A percentile compares a stretch with the other conserved stretches of the same genome.
Evolutionary conservation across 2,113 vertebrate species (phyloP).

Genomic region (Suricata suricatta): DNA sequence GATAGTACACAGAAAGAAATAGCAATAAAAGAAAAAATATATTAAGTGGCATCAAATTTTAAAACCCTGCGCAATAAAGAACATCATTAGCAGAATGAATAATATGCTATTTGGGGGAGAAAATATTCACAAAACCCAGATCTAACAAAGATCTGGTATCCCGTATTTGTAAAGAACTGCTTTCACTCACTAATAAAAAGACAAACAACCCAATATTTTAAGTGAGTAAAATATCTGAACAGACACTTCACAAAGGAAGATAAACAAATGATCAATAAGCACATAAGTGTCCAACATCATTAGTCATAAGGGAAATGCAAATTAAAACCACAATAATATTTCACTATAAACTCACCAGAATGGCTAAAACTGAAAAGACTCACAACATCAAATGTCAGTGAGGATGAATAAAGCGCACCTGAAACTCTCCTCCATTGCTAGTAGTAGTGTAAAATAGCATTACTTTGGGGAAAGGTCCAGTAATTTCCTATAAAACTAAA

Average conservation of each 20-base stretch:
- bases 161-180: not conserved
- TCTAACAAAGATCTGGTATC: not conserved
- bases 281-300: not conserved
- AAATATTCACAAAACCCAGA: not conserved
- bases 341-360: not conserved
- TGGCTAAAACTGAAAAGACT: not conserved
- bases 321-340: not conserved
- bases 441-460: not conserved
- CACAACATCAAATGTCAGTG: not conserved
- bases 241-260: not conserved
- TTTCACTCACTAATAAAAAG: not conserved
- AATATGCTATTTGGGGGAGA: not conserved
- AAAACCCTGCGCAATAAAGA: not conserved
- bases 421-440: not conserved
- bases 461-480: not conserved
- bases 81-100: not conserved
- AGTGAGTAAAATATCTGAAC: not conserved
- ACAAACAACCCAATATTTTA: not conserved
- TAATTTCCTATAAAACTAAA: not conserved
- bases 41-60: not conserved
- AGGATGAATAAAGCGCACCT: not conserved
- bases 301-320: not conserved
- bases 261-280: not conserved
- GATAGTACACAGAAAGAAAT: not conserved
- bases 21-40: not conserved